Percentiles rank a stretch among this genome's conserved stretches.
phyloP scores from a whole-genome alignment of 64 coral and sea anemone species.

The Platygyra sinensis region DNA sequence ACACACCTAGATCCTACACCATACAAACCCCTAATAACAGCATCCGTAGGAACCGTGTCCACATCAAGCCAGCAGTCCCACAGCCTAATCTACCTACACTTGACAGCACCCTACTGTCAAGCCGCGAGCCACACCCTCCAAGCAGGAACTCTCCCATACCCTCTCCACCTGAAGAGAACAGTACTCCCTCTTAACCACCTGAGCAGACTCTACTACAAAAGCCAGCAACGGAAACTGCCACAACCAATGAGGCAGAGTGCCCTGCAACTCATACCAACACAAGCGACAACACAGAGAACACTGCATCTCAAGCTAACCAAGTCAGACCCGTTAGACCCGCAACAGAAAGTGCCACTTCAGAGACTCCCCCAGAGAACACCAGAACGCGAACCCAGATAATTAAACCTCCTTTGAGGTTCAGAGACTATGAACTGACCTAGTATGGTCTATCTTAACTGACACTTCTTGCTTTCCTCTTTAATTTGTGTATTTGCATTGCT shows the following conservation, averaged over 20 bases:
- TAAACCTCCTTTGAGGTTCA: not conserved
- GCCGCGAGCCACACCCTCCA: no score
- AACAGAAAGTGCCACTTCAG: no score
- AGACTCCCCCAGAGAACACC: not conserved
- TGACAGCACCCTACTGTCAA: not conserved
- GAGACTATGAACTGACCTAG: constrained; percentile 4
- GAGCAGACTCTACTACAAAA: not conserved
- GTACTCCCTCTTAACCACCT: not conserved
- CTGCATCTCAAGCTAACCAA: not conserved
- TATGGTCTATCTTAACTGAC: not conserved
- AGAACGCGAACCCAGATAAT: not conserved
- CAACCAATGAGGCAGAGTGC: no score
- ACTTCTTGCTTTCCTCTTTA: not conserved
- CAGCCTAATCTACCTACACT: not conserved
- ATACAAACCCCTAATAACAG: not conserved
- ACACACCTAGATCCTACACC: constrained; percentile 33
- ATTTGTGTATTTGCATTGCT: not conserved
- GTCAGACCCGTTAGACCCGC: not conserved
- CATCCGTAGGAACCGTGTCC: constrained; percentile 13
- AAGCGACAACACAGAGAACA: not conserved
- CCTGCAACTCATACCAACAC: no score
- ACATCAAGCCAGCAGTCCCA: constrained; percentile 18
- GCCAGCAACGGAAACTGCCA: no score
- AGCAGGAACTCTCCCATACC: not conserved
- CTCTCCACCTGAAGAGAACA: not conserved